Conservation (phyloP, 2,113 vertebrate genomes). For the Carollia perspicillata region DNA sequence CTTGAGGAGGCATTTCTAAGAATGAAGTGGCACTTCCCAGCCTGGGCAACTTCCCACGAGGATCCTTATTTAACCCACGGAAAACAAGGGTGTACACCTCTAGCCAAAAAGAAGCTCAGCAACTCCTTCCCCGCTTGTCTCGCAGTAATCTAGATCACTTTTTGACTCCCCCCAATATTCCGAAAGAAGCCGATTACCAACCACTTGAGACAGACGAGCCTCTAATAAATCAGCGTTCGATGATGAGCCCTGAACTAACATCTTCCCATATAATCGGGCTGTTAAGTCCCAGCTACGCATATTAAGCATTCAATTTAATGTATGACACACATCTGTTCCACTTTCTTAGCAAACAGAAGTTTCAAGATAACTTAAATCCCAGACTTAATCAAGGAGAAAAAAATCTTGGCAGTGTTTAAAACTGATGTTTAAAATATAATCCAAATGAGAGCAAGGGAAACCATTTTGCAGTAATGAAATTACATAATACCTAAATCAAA, state of each 20-base stretch:
- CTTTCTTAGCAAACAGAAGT: slow-evolving; percentile 52
- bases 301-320: slow-evolving; percentile 56
- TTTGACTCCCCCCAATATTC: not conserved
- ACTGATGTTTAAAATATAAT: slow-evolving; percentile 55
- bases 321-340: slow-evolving; percentile 59
- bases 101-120: not conserved
- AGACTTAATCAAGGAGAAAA: slow-evolving; percentile 45
- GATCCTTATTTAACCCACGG: slow-evolving; percentile 64
- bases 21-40: slow-evolving; percentile 72
- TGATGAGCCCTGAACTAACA: not conserved
- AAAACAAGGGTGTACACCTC: not conserved
- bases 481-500: slow-evolving; percentile 2
- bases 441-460: not conserved
- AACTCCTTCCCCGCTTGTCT: not conserved
- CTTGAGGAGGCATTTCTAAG: slow-evolving; percentile 71
- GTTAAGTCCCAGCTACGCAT: not conserved
- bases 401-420: slow-evolving; percentile 33
- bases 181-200: not conserved
- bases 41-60: slow-evolving; percentile 61
- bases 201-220: not conserved
- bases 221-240: not conserved
- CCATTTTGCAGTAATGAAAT: slow-evolving; percentile 20
- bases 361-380: slow-evolving; percentile 60
- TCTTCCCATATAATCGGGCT: not conserved
- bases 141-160: not conserved